Percentiles rank a stretch among this genome's conserved stretches.
These are phyloP conservation scores for Dasyprocta punctata DNA, from an alignment of 2,113 vertebrate species.

Conservation along the genomic window DNA sequence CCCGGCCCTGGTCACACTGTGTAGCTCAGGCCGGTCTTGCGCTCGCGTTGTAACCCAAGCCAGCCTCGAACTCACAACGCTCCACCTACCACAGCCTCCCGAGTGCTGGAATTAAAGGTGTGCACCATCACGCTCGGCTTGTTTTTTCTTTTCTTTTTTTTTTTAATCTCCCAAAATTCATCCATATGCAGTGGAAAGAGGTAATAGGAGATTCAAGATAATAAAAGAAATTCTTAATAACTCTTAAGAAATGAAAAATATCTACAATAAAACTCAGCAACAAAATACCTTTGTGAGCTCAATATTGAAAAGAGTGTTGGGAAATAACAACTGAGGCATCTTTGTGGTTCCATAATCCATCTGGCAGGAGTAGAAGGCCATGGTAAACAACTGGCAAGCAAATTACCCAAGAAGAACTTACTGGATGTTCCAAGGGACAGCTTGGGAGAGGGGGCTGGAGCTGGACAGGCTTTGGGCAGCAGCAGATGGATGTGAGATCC, in stretches of 20 bases:
- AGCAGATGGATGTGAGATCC: accelerated
- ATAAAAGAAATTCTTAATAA: neutral
- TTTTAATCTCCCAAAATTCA: neutral
- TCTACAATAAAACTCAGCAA: neutral
- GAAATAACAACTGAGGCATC: accelerated
- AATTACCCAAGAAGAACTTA: neutral
- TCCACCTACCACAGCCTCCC: too few species aligned
- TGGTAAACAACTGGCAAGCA: neutral
- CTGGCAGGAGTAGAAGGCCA: neutral
- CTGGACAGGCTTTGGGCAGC: too few species aligned
- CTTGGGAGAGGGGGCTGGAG: accelerated
- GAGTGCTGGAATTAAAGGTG: too few species aligned
- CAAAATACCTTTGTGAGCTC: neutral
- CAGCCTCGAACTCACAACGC: too few species aligned
- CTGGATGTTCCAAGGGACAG: neutral
- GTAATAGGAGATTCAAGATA: accelerated
- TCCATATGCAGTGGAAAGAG: too few species aligned
- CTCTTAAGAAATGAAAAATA: neutral
- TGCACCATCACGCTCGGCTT: too few species aligned
- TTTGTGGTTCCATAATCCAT: too few species aligned
- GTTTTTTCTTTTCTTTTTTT: too few species aligned
- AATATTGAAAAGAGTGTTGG: neutral
- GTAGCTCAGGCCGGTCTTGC: too few species aligned
- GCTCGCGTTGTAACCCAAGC: too few species aligned
- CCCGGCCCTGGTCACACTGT: too few species aligned